These are phyloP conservation scores for Cryptosula pallasiana DNA, from an alignment of 2,888 invertebrate species.

Conservation along the genomic window DNA sequence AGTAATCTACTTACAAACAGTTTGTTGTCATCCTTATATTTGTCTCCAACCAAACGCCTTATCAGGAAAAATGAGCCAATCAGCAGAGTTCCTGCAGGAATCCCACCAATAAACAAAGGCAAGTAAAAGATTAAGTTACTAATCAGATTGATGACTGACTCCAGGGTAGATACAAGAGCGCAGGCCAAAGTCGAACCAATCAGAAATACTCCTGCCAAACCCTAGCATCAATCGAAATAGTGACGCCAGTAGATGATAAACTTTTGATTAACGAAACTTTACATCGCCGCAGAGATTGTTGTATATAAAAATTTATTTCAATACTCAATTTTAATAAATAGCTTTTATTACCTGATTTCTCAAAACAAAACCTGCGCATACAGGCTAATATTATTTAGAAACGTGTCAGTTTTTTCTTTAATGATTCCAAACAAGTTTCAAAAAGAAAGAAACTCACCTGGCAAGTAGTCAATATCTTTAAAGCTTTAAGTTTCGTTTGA, in stretches of 20 bases:
- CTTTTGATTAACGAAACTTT: too few relatives aligned
- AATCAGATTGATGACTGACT: background rate
- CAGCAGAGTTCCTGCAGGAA: background rate
- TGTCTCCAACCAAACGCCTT: background rate
- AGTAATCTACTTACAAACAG: background rate
- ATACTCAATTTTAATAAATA: too few relatives aligned
- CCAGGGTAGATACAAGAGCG: background rate
- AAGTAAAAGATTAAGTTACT: background rate
- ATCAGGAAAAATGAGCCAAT: background rate
- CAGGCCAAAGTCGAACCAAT: background rate
- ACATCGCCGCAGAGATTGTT: too few relatives aligned
- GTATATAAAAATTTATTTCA: too few relatives aligned
- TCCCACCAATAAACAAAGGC: background rate
- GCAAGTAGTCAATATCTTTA: background rate
- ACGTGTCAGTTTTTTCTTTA: too few relatives aligned
- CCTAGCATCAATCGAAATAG: too few relatives aligned
- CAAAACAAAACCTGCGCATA: too few relatives aligned
- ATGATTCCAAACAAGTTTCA: too few relatives aligned
- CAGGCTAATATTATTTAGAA: too few relatives aligned
- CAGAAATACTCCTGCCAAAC: background rate
- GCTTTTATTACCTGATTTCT: too few relatives aligned
- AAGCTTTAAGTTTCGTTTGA: background rate
- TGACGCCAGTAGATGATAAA: too few relatives aligned
- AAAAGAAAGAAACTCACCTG: background rate
- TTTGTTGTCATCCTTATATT: background rate